phyloP scores from a whole-genome alignment of 2,888 invertebrate species.

The Chromoteleia sp. region DNA sequence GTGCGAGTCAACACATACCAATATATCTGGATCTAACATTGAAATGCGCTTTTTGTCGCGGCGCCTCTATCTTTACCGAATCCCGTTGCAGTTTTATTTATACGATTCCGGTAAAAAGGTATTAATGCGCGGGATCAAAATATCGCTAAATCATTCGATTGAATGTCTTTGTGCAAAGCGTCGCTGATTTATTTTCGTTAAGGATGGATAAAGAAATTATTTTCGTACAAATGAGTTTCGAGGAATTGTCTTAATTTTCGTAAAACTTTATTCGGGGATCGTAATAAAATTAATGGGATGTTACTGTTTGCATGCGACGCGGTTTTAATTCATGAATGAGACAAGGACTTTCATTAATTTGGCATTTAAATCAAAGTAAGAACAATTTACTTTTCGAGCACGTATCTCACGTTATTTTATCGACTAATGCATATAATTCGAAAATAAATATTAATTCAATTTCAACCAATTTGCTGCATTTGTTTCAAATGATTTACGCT shows the following conservation, averaged over 20 bases:
- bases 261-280: constrained; percentile 29
- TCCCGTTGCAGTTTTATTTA: constrained; percentile 62
- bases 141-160: constrained; percentile 50
- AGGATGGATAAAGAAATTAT: constrained; percentile 54
- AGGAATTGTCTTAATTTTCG: constrained; percentile 24
- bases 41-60: constrained; percentile 66
- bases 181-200: constrained; percentile 41
- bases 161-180: constrained; percentile 31
- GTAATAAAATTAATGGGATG: background rate
- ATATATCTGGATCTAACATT: constrained; percentile 65
- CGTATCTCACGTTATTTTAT: no score
- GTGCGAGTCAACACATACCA: constrained; percentile 62
- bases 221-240: constrained; percentile 44
- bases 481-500: constrained; percentile 19
- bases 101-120: constrained; percentile 62
- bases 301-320: no score
- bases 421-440: no score
- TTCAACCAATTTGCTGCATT: background rate
- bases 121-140: constrained; percentile 53
- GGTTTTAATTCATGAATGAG: constrained; percentile 16
- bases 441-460: no score
- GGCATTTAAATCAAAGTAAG: no score
- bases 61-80: constrained; percentile 54
- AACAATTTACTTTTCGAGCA: no score
- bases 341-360: no score